Conservation (phyloP, 64 coral and sea anemone species). For the Astreopora myriophthalma region DNA sequence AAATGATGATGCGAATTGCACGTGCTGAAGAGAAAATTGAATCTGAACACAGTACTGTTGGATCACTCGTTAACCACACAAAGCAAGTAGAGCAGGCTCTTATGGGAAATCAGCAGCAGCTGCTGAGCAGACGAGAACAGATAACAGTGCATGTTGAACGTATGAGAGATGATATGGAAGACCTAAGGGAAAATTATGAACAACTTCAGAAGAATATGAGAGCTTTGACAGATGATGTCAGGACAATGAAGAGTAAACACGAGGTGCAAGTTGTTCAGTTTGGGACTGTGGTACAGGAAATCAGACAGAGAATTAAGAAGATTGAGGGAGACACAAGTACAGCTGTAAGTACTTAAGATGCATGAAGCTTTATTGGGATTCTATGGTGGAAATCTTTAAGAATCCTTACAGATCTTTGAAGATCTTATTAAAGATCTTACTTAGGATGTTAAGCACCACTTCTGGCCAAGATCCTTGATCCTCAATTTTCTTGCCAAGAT, state of each 20-base stretch:
- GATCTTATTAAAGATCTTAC: too few relatives aligned
- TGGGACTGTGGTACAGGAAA: constrained; percentile 85
- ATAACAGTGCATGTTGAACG: constrained; percentile 81
- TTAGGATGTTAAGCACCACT: too few relatives aligned
- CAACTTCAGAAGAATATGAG: constrained; percentile 92
- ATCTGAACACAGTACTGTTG: constrained; percentile 83
- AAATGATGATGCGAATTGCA: constrained; percentile 88
- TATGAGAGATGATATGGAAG: constrained; percentile 87
- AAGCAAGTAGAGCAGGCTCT: constrained; percentile 97
- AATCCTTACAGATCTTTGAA: too few relatives aligned
- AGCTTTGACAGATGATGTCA: constrained; percentile 82
- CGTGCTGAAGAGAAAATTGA: constrained; percentile 95
- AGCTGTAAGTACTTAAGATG: constrained; percentile 76
- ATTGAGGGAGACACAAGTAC: constrained; percentile 84
- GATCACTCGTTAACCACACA: constrained; percentile 90
- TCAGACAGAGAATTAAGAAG: constrained; percentile 93
- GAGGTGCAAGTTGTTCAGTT: constrained; percentile 87
- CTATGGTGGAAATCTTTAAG: too few relatives aligned
- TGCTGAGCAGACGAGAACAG: constrained; percentile 89
- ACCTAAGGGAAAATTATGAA: constrained; percentile 83
- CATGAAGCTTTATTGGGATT: too few relatives aligned
- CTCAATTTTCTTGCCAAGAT: too few relatives aligned
- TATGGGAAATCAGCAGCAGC: constrained; percentile 91
- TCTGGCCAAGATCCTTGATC: too few relatives aligned
- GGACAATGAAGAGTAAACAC: constrained; percentile 87